A percentile compares a stretch with the other conserved stretches of the same genome.
Conservation (phyloP, 2,888 invertebrate genomes). For the Dolomedes plantarius region DNA sequence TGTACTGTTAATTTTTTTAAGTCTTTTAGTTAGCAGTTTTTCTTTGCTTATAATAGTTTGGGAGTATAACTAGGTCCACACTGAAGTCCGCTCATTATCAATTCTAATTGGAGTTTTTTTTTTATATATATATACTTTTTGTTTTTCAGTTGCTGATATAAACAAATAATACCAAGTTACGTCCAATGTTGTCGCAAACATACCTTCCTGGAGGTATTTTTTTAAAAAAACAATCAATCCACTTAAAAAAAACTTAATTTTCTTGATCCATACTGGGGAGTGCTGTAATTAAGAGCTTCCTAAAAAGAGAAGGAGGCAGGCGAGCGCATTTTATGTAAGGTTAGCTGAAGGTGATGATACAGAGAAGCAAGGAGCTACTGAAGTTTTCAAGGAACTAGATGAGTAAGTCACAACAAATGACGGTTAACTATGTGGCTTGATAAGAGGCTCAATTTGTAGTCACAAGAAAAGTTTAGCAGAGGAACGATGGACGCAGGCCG, state of each 20-base stretch:
- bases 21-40: conserved; percentile 25
- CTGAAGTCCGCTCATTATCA: conserved; percentile 67
- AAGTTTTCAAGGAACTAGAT: conserved; percentile 71
- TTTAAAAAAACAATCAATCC: conserved; percentile 27
- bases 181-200: conserved; percentile 36
- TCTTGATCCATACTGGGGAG: conserved; percentile 49
- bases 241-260: not conserved
- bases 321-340: conserved; percentile 19
- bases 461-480: conserved; percentile 69
- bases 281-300: conserved; percentile 60
- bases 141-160: conserved; percentile 45
- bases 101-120: conserved; percentile 58
- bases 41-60: conserved; percentile 50
- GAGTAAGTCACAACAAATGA: conserved; percentile 70
- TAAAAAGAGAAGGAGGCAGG: conserved; percentile 63
- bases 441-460: conserved; percentile 68
- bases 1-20: conserved; percentile 57
- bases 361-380: conserved; percentile 71
- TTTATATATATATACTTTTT: not conserved
- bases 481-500: conserved; percentile 70
- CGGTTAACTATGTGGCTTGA: conserved; percentile 66
- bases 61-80: conserved; percentile 72
- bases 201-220: not conserved
- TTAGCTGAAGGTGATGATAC: conserved; percentile 59
- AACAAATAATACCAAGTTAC: conserved; percentile 62